Base-by-base conservation (phyloP, 2,888 invertebrate species). In the Chrysolina haemoptera region DNA sequence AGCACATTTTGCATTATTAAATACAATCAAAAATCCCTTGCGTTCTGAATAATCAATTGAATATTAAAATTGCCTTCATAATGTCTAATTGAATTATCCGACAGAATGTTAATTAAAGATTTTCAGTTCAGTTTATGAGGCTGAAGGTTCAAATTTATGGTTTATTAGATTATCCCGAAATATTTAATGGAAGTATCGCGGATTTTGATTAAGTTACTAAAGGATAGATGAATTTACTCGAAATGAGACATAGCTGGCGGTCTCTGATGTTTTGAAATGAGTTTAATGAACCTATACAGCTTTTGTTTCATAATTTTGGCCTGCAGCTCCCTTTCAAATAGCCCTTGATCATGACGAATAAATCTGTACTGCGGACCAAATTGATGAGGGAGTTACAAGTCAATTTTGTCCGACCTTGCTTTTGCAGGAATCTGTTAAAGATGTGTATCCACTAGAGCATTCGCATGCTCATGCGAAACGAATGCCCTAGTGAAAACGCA, bases 151-250 rank as follows among this genome's bases (percentile, higher is more conserved):
- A 66, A 74, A 71, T 67, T 66, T 53, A 70, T 41, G 68, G 71
- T 50, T 74, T 71, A 74, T 74, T 74, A 74, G 68, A 74, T 74
- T 74, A 74, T 48, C 71, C 70, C 65, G 71, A 68, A 74, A 74
- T 74, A 74, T 74, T 74, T 74, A 74, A 71, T 74, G 65, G 68
- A 71, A 71, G 70, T 62, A 62, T 74, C 66, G 73, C 53, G 55
- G 68, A 74, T 74, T 68, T 53, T 70, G 68, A 74, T 71, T 74
- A 64, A 74, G 59, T 71, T 71, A 41, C 16, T 27, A 62, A 62
- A 41, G 66, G 70, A 14, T 35, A 18, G 59, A 59, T 35, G 27
- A 3, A 59, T 27, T 35, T n/a, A 14, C 27, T 12, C n/a, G 27
- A 11, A 59, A 27, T 35, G 6, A 27, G 20, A 55, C 18, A 59